Evolutionary conservation across 2,797 vertebrate genomes (phyloP).

Genomic region (Poecile montanus): DNA sequence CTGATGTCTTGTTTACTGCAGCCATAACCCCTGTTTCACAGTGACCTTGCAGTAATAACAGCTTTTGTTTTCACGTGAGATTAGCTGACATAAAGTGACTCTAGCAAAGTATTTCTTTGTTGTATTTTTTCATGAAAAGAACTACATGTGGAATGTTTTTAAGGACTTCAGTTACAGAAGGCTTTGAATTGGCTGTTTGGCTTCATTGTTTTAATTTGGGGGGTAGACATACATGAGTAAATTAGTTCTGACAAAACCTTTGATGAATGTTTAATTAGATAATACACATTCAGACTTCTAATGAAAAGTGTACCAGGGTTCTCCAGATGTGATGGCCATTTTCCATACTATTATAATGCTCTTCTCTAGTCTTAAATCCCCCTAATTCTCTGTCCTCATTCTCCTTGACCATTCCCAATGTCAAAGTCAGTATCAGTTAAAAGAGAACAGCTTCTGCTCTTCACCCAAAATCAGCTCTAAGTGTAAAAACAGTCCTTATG

Average conservation of each 20-base stretch:
- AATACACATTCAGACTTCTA: neutral
- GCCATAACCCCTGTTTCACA: neutral
- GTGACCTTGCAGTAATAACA: constrained; percentile 15
- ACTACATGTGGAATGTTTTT: neutral
- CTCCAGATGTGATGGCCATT: neutral
- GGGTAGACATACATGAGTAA: neutral
- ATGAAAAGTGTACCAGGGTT: neutral
- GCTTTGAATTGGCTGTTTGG: neutral
- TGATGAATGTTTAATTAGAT: constrained; percentile 4
- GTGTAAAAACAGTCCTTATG: neutral
- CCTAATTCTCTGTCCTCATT: neutral
- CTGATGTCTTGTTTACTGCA: neutral
- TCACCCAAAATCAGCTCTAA: neutral
- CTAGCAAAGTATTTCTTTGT: neutral
- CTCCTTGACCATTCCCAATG: neutral
- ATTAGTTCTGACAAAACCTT: neutral
- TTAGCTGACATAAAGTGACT: constrained; percentile 5
- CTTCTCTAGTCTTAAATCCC: neutral
- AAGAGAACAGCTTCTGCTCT: neutral
- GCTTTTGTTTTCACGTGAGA: constrained; percentile 4
- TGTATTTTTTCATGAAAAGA: neutral
- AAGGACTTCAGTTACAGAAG: neutral
- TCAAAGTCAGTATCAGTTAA: neutral
- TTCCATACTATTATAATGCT: neutral
- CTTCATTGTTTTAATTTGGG: neutral